Evolutionary conservation across 1,140 invertebrate species (phyloP).

Genomic region (Drosophila saltans): DNA sequence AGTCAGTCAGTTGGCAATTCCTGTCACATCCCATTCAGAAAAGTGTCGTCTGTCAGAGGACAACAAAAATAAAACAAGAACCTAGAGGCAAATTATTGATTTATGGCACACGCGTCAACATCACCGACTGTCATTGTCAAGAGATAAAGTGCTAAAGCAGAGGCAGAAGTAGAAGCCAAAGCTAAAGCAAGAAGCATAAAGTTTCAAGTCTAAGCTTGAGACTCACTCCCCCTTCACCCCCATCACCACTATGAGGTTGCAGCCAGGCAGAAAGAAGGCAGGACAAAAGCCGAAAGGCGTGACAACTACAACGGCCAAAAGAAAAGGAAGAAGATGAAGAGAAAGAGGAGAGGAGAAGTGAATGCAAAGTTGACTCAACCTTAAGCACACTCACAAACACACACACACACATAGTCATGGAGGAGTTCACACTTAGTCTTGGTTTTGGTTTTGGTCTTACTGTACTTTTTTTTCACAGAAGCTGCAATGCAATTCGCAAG

Average conservation of each 20-base stretch:
- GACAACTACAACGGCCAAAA: constrained; percentile 49
- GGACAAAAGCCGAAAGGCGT: constrained; percentile 47
- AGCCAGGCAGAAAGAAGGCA: constrained; percentile 16
- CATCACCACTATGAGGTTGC: no score
- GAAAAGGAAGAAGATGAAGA: background rate
- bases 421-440: background rate
- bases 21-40: constrained; percentile 44
- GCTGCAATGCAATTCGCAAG: constrained; percentile 18
- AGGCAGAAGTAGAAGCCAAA: constrained; percentile 28
- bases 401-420: background rate
- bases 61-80: background rate
- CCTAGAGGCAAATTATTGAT: constrained; percentile 61
- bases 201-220: constrained; percentile 3
- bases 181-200: constrained; percentile 5
- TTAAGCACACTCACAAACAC: constrained; percentile 2
- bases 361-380: constrained; percentile 26
- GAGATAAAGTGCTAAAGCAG: constrained; percentile 37
- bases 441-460: constrained; percentile 14
- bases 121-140: constrained; percentile 57
- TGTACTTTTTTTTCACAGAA: constrained; percentile 20
- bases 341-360: background rate
- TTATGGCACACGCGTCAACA: constrained; percentile 55
- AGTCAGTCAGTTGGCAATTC: constrained; percentile 31
- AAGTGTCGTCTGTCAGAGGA: constrained; percentile 25
- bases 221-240: background rate